These are phyloP conservation scores for Thera obeliscata DNA, from an alignment of 2,888 invertebrate species.

Conservation along the genomic window DNA sequence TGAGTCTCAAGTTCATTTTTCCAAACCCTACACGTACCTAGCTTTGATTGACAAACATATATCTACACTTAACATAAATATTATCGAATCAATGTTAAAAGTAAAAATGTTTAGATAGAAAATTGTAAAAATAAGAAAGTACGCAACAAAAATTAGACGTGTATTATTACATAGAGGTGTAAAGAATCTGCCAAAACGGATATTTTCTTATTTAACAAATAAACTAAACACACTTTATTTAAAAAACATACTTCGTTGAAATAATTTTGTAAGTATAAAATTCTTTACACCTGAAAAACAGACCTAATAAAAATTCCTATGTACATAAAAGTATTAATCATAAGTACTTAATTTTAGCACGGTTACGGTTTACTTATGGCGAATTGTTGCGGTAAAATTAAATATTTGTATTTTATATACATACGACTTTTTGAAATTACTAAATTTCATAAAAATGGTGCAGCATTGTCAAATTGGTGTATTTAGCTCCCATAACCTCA, in stretches of 20 bases:
- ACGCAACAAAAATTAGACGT: conserved; percentile 32
- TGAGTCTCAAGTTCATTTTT: conserved; percentile 13
- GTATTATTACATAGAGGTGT: conserved; percentile 17
- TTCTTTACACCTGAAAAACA: conserved; percentile 29
- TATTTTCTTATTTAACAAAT: too few species aligned
- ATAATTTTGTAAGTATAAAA: too few species aligned
- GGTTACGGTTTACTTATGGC: conserved; percentile 36
- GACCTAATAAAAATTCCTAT: conserved; percentile 68
- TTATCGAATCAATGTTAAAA: conserved; percentile 62
- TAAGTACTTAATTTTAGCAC: conserved; percentile 43
- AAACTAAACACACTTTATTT: not conserved
- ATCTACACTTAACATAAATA: not conserved
- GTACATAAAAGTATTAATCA: conserved; percentile 65
- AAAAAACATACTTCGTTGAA: too few species aligned
- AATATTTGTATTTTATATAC: not conserved
- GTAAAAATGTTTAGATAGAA: conserved; percentile 70
- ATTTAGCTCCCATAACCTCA: not conserved
- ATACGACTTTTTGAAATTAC: not conserved
- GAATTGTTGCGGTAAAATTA: conserved; percentile 16
- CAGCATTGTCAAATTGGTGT: not conserved
- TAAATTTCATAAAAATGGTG: not conserved
- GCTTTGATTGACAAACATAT: conserved; percentile 18
- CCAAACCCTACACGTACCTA: not conserved
- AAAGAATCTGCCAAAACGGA: conserved; percentile 11
- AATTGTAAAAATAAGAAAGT: conserved; percentile 69